A percentile compares a stretch with the other conserved stretches of the same genome.
Conservation (phyloP, 2,888 invertebrate genomes). For the Rugalucina vietnamica region DNA sequence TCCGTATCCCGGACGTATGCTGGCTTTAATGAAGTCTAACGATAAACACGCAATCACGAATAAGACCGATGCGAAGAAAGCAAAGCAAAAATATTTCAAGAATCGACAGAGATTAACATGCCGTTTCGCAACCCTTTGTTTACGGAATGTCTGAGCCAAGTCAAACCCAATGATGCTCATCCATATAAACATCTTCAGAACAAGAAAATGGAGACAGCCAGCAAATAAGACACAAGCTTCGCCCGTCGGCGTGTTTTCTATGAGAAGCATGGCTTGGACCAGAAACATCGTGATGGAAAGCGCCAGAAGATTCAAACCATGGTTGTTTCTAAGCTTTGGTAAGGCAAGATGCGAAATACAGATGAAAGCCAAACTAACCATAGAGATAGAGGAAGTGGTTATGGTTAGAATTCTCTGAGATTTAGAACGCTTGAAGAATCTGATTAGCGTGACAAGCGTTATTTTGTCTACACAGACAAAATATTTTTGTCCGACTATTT, state of each 20-base stretch:
- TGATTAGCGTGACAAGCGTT: not conserved
- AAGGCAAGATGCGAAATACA: not conserved
- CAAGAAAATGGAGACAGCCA: constrained; percentile 12
- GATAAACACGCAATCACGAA: not conserved
- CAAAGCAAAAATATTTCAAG: not conserved
- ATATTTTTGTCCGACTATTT: not conserved
- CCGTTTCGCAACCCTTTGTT: not conserved
- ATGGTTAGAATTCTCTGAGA: constrained; percentile 10
- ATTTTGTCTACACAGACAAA: constrained; percentile 26
- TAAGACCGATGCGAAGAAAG: not conserved
- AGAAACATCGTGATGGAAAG: constrained; percentile 19
- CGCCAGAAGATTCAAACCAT: constrained; percentile 39
- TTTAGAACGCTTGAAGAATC: constrained; percentile 16
- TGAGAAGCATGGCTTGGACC: constrained; percentile 16
- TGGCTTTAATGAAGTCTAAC: constrained; percentile 4
- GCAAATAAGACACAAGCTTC: not conserved
- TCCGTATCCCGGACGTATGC: constrained; percentile 14
- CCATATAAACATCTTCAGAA: constrained; percentile 35
- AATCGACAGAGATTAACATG: not conserved
- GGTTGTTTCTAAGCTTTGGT: constrained; percentile 27
- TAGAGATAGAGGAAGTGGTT: constrained; percentile 27
- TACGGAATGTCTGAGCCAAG: constrained; percentile 16
- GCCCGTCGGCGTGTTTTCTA: not conserved
- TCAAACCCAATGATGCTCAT: constrained; percentile 36
- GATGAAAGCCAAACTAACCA: not conserved